Percentiles rank a stretch among this genome's conserved stretches.
phyloP scores from a whole-genome alignment of 2,113 vertebrate genomes.

The Stomatorhinus ivindoensis region DNA sequence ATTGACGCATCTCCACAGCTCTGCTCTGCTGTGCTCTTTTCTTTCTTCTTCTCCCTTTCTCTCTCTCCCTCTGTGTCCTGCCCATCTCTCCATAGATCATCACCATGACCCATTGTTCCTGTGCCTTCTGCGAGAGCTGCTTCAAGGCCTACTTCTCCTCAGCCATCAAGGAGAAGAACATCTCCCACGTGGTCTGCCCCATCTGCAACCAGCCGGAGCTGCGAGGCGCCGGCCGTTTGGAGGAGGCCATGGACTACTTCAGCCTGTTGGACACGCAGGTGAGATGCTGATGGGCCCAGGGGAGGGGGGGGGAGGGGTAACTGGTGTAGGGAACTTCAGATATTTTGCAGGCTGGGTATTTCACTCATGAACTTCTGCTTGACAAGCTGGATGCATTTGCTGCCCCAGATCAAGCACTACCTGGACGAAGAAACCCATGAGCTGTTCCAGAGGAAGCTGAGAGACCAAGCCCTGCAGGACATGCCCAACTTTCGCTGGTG shows the following conservation, averaged over 20 bases:
- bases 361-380: neutral
- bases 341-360: neutral
- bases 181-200: conserved; percentile 57
- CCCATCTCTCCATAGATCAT: conserved; percentile 47
- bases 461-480: conserved; percentile 60
- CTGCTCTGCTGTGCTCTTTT: neutral
- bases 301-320: neutral
- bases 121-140: conserved; percentile 59
- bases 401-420: conserved; percentile 59
- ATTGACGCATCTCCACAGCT: neutral
- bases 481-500: conserved; percentile 68
- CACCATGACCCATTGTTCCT: conserved; percentile 66
- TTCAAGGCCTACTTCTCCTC: conserved; percentile 59
- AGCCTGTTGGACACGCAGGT: conserved; percentile 67
- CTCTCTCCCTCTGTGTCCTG: neutral
- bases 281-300: neutral
- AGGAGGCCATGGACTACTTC: conserved; percentile 62
- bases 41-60: neutral
- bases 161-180: conserved; percentile 60
- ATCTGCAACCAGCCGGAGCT: conserved; percentile 58
- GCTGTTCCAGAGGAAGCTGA: conserved; percentile 66
- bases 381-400: neutral
- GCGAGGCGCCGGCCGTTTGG: conserved; percentile 34
- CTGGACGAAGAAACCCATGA: conserved; percentile 56
- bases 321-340: neutral